Conservation (phyloP, 2,113 vertebrate species). For the Hipposideros armiger region DNA sequence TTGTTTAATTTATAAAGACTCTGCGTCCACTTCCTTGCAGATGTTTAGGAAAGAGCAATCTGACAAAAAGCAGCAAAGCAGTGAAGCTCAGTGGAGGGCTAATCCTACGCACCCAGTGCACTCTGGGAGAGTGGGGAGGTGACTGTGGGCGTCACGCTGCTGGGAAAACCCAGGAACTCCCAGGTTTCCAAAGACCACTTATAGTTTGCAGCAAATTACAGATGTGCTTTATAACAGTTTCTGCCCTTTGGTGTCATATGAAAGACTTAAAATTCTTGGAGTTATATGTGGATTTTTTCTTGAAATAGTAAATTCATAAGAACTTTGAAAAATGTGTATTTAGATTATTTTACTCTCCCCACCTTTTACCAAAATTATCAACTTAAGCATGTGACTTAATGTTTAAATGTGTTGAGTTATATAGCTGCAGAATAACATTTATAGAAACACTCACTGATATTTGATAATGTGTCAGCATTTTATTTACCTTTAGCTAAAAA, state of each 20-base stretch:
- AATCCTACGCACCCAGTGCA: background rate
- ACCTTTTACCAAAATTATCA: background rate
- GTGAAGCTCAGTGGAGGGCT: background rate
- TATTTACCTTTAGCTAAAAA: background rate
- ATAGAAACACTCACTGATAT: background rate
- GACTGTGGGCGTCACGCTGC: background rate
- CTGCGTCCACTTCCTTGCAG: background rate
- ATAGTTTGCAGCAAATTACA: conserved; percentile 56
- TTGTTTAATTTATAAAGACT: background rate
- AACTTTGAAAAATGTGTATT: background rate
- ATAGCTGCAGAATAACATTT: background rate
- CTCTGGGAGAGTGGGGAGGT: too few species aligned
- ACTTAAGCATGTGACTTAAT: background rate
- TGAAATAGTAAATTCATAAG: background rate
- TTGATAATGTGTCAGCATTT: background rate
- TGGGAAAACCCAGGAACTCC: conserved; percentile 46
- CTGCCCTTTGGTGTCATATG: background rate
- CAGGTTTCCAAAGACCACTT: conserved; percentile 15
- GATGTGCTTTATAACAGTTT: conserved; percentile 46
- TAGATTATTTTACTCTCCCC: background rate
- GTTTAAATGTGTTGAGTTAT: background rate
- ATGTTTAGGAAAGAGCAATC: background rate
- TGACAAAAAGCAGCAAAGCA: background rate
- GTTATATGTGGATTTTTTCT: background rate
- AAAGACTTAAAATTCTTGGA: background rate